Evolutionary conservation across 2,888 invertebrate genomes (phyloP), one percentile per base, ranked within the genome.

Genomic region (Eilema sororculum): DNA sequence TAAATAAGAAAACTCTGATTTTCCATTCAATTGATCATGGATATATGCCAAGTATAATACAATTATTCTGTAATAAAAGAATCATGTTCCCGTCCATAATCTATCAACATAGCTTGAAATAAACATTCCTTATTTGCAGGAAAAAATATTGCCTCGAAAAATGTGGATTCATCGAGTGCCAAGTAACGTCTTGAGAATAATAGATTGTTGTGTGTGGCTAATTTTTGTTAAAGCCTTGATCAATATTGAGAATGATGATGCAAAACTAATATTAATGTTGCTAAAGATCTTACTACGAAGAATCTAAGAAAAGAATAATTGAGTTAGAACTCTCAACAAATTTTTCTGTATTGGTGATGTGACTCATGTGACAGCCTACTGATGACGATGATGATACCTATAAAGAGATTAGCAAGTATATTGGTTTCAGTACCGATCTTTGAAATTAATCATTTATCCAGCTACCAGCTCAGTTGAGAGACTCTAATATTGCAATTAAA

Each of bases 101-200:
- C 58, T 59, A 71, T 82, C 74, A 71, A 70, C 68, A 69, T 71
- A 75, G 74, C 78, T 82, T 68, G 80, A 80, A 52, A 73, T 46
- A 71, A 28, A 68, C 57, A 73, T 82, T 76, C 72, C 24, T 80
- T 82, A 72, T 78, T 81, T 81, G 67, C 83, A 82, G 81, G 76
- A 72, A 71, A 75, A 65, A 65, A 71, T 72, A 78, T 69, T 58
- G 22, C 69, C 52, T n/a, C 72, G 60, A 76, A 82, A 52, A 67
- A 81, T 81, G 81, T 82, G 81, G 81, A 76, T 81, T 10, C 81
- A 82, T 57, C 80, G 81, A 20, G 75, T 80, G 72, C 81, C 81
- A 71, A 81, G 72, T 72, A 72, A 72, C 41, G 28, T 62, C 5
- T 37, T 63, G 13, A 66, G 56, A 65, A 67, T 69, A 63, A 56